Percentiles rank a stretch among this genome's conserved stretches.
Evolutionary conservation across 2,888 invertebrate genomes (phyloP).

Genomic region (Stenotaenia linearis): DNA sequence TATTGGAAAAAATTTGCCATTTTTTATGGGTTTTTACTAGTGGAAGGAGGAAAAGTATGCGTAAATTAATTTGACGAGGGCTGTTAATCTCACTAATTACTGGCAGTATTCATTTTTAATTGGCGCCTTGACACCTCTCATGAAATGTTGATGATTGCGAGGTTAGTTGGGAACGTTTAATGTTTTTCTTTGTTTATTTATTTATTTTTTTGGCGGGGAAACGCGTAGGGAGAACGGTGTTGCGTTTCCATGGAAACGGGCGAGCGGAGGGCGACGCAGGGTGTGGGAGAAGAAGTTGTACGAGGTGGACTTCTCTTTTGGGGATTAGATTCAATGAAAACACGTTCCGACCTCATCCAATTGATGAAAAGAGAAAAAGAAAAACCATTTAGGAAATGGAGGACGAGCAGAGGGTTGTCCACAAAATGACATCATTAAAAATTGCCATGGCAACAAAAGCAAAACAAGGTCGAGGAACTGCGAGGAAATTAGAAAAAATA

Average conservation of each 20-base stretch:
- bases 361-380: not conserved
- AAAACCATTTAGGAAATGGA: constrained; percentile 21
- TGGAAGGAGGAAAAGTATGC: not conserved
- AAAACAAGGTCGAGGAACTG: constrained; percentile 9
- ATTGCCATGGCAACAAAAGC: constrained; percentile 5
- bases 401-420: constrained; percentile 24
- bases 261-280: not conserved
- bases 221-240: not conserved
- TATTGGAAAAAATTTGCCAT: no score
- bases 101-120: not conserved
- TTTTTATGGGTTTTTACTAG: no score
- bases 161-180: not conserved
- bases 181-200: not conserved
- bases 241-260: not conserved
- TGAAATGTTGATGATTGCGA: not conserved
- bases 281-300: not conserved
- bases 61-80: not conserved
- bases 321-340: constrained; percentile 26
- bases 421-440: constrained; percentile 24
- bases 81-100: not conserved
- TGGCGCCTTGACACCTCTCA: not conserved
- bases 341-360: constrained; percentile 26
- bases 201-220: not conserved
- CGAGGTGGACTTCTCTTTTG: constrained; percentile 11
- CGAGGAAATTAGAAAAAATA: not conserved